These are phyloP conservation scores for Heliconius aoede DNA, from an alignment of 2,888 invertebrate species.

Conservation along the genomic window DNA sequence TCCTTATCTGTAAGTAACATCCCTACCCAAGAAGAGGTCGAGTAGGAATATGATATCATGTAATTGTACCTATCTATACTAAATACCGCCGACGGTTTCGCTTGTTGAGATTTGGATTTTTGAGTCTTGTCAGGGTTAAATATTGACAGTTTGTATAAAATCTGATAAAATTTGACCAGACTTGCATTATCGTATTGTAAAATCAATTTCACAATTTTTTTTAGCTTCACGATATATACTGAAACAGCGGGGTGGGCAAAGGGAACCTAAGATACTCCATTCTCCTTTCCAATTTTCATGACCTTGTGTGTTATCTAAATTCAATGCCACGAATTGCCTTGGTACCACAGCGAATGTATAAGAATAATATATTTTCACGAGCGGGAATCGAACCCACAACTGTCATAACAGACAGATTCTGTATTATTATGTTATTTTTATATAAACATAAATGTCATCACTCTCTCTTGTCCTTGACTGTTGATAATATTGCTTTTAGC, in stretches of 20 bases:
- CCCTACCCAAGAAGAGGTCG: slow-evolving; percentile 48
- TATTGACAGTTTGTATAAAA: not conserved
- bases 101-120: not conserved
- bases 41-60: slow-evolving; percentile 44
- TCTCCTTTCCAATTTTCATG: not conserved
- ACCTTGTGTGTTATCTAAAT: not conserved
- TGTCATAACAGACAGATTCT: not conserved
- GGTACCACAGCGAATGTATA: not conserved
- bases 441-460: slow-evolving; percentile 43
- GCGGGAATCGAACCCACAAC: not conserved
- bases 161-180: too few relatives aligned
- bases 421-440: not conserved
- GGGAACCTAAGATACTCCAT: not conserved
- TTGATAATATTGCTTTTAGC: slow-evolving; percentile 43
- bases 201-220: too few relatives aligned
- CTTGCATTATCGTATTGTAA: too few relatives aligned
- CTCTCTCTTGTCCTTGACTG: slow-evolving; percentile 46
- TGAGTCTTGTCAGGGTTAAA: not conserved
- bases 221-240: not conserved
- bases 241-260: not conserved
- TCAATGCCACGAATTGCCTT: not conserved
- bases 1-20: slow-evolving; percentile 44
- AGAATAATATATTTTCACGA: not conserved
- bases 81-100: not conserved
- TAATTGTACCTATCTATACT: slow-evolving; percentile 28